A percentile compares a stretch with the other conserved stretches of the same genome.
These are phyloP conservation scores for Aphidius ervi DNA, from an alignment of 1,140 invertebrate species.

Conservation along the genomic window DNA sequence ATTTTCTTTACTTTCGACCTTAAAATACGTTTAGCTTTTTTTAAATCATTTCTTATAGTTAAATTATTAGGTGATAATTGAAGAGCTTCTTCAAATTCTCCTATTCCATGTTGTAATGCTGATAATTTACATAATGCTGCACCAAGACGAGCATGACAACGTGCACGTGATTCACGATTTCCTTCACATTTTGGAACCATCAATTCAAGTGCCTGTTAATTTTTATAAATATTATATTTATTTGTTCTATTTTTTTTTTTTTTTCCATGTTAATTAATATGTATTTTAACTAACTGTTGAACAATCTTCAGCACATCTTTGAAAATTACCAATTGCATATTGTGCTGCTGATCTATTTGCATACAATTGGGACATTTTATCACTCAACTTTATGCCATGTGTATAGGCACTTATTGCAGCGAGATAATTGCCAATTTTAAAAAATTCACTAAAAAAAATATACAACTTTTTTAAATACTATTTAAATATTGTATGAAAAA, in stretches of 20 bases:
- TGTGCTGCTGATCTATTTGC: constrained; percentile 74
- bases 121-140: constrained; percentile 69
- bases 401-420: constrained; percentile 78
- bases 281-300: constrained; percentile 50
- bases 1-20: no score
- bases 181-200: constrained; percentile 65
- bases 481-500: constrained; percentile 3
- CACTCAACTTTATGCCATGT: constrained; percentile 71
- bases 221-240: constrained; percentile 49
- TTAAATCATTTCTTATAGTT: constrained; percentile 49
- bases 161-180: constrained; percentile 66
- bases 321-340: constrained; percentile 68
- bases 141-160: constrained; percentile 68
- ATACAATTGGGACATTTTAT: constrained; percentile 70
- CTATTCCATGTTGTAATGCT: constrained; percentile 66
- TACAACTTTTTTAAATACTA: background rate
- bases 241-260: constrained; percentile 26
- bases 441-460: constrained; percentile 59
- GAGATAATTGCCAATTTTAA: constrained; percentile 68
- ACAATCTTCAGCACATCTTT: constrained; percentile 64
- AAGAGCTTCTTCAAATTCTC: constrained; percentile 69
- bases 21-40: constrained; percentile 34
- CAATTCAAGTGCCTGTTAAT: constrained; percentile 63
- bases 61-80: constrained; percentile 59
- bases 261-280: constrained; percentile 20